Evolutionary conservation across 2,888 invertebrate genomes (phyloP).

Genomic region (Troilus luridus): DNA sequence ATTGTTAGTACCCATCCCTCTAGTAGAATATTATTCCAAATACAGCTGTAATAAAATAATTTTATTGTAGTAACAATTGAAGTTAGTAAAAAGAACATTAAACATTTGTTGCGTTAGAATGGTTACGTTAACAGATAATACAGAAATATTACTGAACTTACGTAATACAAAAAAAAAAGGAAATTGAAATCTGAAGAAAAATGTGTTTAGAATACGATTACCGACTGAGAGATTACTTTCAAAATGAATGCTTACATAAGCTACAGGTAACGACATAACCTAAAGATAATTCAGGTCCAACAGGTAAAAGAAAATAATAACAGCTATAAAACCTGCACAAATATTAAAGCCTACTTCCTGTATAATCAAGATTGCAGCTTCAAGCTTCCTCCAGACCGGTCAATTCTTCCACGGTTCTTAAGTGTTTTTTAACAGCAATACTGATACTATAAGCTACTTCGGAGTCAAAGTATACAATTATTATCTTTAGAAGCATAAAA

Average conservation of each 20-base stretch:
- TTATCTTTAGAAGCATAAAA: no score
- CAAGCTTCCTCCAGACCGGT: not conserved
- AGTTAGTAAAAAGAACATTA: no score
- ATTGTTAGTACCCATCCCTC: no score
- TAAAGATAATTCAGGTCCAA: not conserved
- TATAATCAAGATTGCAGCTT: not conserved
- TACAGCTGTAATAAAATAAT: no score
- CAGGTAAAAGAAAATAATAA: not conserved
- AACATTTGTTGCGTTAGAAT: not conserved
- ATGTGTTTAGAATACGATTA: constrained; percentile 36
- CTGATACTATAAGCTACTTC: not conserved
- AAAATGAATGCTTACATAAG: constrained; percentile 18
- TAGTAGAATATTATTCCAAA: no score
- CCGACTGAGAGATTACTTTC: not conserved
- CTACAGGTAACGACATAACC: not conserved
- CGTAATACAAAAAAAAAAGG: constrained; percentile 10
- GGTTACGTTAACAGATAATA: not conserved
- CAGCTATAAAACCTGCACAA: not conserved
- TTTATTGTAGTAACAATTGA: no score
- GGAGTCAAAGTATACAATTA: not conserved
- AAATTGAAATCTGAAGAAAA: constrained; percentile 26
- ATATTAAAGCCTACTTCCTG: not conserved
- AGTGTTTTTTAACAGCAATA: not conserved
- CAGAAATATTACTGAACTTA: not conserved
- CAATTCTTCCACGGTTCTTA: not conserved